Evolutionary conservation across 2,113 vertebrate species (phyloP).

Genomic region (Apeltes quadracus): DNA sequence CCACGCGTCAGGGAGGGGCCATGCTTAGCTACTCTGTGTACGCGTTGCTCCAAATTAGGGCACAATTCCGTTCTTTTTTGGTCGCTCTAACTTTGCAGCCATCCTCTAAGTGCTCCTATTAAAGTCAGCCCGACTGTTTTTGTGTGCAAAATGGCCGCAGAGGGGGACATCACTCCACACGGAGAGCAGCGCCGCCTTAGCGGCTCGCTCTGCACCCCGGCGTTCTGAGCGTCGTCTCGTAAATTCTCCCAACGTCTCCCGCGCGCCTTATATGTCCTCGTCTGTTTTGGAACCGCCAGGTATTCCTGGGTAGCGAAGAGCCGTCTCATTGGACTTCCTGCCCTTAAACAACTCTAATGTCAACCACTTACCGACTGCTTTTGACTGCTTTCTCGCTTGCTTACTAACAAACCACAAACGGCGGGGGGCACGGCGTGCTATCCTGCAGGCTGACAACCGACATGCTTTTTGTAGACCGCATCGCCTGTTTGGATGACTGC

Average conservation of each 20-base stretch:
- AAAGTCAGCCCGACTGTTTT: background rate
- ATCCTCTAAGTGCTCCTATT: conserved; percentile 6
- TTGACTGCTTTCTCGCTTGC: conserved; percentile 18
- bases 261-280: conserved; percentile 43
- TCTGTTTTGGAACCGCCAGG: conserved; percentile 38
- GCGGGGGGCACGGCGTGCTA: background rate
- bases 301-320: conserved; percentile 39
- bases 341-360: conserved; percentile 68
- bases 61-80: background rate
- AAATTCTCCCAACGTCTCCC: conserved; percentile 34
- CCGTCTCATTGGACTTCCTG: conserved; percentile 45
- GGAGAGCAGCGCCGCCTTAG: conserved; percentile 31
- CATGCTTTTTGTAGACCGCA: conserved; percentile 19
- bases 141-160: conserved; percentile 28
- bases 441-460: conserved; percentile 21
- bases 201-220: conserved; percentile 36
- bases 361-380: conserved; percentile 29
- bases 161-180: conserved; percentile 4
- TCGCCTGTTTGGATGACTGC: conserved; percentile 17
- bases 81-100: background rate
- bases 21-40: too few species aligned
- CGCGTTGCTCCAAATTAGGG: background rate
- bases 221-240: conserved; percentile 49
- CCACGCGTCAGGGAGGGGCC: background rate
- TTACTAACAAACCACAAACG: conserved; percentile 9